These are phyloP conservation scores for Tetranychus piercei DNA, from an alignment of 2,888 invertebrate species.

Conservation along the genomic window DNA sequence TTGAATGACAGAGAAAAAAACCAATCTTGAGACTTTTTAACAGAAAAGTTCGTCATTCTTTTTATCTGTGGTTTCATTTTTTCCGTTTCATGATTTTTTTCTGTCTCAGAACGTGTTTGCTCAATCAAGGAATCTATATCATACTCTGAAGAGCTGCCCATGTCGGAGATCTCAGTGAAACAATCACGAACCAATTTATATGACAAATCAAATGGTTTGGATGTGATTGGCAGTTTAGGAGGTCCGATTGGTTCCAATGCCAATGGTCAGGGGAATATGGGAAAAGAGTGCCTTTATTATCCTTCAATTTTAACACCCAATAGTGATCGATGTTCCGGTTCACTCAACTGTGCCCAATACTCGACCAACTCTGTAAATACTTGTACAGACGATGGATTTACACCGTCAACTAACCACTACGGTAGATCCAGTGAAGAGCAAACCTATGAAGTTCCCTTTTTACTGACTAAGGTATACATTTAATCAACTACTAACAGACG, in stretches of 20 bases:
- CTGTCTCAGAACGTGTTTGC: not conserved
- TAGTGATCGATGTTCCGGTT: not conserved
- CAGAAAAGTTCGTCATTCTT: not conserved
- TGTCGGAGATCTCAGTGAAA: conserved; percentile 7
- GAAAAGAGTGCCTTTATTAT: conserved; percentile 11
- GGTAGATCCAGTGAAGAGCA: not conserved
- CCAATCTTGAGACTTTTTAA: no score
- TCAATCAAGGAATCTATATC: conserved; percentile 6
- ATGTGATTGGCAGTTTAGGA: not conserved
- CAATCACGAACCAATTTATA: conserved; percentile 9
- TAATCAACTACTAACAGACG: not conserved
- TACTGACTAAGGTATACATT: not conserved
- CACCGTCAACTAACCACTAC: not conserved
- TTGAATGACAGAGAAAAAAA: no score
- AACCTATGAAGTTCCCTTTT: not conserved
- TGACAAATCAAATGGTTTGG: conserved; percentile 6
- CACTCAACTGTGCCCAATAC: not conserved
- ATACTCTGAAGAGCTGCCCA: conserved; percentile 9
- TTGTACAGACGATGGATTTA: not conserved
- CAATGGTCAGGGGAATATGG: not conserved
- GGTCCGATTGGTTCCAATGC: not conserved
- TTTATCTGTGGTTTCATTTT: not conserved
- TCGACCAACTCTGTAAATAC: not conserved
- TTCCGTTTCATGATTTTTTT: not conserved
- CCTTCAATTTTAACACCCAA: not conserved